Base-by-base conservation (phyloP, 2,113 vertebrate genomes). In the Daboia siamensis region DNA sequence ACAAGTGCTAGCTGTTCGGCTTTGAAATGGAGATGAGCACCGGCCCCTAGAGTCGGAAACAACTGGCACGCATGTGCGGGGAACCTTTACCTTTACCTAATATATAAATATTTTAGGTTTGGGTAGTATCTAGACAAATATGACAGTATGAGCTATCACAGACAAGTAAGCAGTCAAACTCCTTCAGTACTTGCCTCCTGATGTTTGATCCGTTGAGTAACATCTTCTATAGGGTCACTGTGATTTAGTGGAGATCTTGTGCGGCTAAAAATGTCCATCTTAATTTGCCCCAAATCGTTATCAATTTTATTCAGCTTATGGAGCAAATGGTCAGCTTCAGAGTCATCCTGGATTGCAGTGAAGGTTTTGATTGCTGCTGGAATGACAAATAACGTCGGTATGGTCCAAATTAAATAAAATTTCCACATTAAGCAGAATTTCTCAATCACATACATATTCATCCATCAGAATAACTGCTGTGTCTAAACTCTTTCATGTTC, bases 231-330 rank as follows among this genome's bases (percentile, higher is more conserved):
- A 0, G 98, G 98, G 90, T 98, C 97, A 0, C 4, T 97, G 93
- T 95, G 97, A 95, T 95, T 97, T 93, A 98, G 96, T 5, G 99
- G 98, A 11, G 97, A 93, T 80, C 98, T 97, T 93, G 99, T 94
- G 55, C 97, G 94, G 93, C 91, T 97, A 96, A 98, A 91, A 88
- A 98, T 94, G 94, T 97, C 96, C 94, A 97, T 95, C 95, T 99
- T 98, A 0, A 98, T 94, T 39, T 97, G 95, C 33, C 93, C 91
- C 94, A 99, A 95, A 93, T 98, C 98, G 55, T 92, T 92, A 69
- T 98, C 97, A 95, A 99, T 94, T 80, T 95, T 94, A 93, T 98
- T 97, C 95, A 99, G 94, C 93, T 97, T 97, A 55, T 96, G 61
- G 26, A 98, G 95, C 88, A 98, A 90, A 48, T 96, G 96, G 24